Percentiles rank a stretch among this genome's conserved stretches.
Conservation (phyloP, 2,797 vertebrate species). For the Myripristis jacobus region DNA sequence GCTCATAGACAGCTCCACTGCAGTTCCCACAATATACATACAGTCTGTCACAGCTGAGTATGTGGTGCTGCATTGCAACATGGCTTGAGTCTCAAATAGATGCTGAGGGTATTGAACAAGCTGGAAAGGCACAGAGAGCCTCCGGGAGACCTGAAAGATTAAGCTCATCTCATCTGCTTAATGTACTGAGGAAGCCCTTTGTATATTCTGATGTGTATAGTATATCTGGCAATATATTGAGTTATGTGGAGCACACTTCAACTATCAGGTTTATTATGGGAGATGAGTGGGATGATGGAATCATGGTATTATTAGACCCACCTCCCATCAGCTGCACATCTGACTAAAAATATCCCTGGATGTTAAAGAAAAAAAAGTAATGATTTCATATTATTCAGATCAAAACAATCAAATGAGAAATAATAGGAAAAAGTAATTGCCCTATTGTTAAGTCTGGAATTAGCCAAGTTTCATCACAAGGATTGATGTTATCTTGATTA, state of each 20-base stretch:
- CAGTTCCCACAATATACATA: slow-evolving; percentile 50
- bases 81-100: slow-evolving; percentile 8
- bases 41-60: slow-evolving; percentile 40
- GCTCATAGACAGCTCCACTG: slow-evolving; percentile 58
- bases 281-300: neutral
- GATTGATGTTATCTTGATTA: no score
- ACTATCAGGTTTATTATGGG: neutral
- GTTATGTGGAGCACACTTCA: neutral
- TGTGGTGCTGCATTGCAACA: slow-evolving; percentile 24
- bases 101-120: slow-evolving; percentile 2
- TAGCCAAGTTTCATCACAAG: no score
- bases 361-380: neutral
- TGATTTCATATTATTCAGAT: neutral
- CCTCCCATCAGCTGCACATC: neutral
- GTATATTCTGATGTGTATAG: slow-evolving; percentile 1
- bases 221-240: neutral
- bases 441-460: no score
- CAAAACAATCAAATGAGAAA: neutral
- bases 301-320: neutral
- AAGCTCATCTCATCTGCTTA: neutral
- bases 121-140: neutral
- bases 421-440: neutral
- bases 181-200: neutral
- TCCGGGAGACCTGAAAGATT: neutral
- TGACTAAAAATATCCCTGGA: neutral